Percentiles rank a stretch among this genome's conserved stretches.
These are phyloP conservation scores for Augiades crinisus DNA, from an alignment of 2,888 invertebrate species.

Conservation along the genomic window DNA sequence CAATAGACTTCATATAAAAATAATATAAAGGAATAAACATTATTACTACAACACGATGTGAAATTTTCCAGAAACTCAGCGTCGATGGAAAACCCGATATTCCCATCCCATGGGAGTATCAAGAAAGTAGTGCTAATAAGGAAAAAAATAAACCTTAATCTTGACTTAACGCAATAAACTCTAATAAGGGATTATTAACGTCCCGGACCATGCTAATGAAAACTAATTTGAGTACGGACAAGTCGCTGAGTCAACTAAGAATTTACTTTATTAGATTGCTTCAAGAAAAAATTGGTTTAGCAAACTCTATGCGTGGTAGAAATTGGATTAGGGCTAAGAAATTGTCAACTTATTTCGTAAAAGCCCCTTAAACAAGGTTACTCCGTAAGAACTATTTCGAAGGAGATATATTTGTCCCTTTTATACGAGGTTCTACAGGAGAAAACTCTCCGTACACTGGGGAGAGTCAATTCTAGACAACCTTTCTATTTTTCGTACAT, in stretches of 20 bases:
- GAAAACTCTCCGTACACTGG: neutral
- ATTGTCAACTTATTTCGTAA: slow-evolving; percentile 7
- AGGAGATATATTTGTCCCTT: neutral
- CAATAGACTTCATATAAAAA: no score
- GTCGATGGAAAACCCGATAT: no score
- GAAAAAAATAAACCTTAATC: slow-evolving; percentile 3
- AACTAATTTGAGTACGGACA: slow-evolving; percentile 17
- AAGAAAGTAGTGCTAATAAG: neutral
- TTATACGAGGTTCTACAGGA: neutral
- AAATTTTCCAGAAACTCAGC: no score
- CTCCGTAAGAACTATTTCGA: neutral
- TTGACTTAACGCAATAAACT: slow-evolving; percentile 17
- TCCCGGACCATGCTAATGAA: slow-evolving; percentile 17
- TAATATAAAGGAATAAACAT: no score
- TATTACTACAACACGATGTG: no score
- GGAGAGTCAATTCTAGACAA: neutral
- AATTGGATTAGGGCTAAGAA: slow-evolving; percentile 12
- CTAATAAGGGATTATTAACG: slow-evolving; percentile 16
- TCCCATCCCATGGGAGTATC: neutral
- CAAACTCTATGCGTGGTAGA: slow-evolving; percentile 12
- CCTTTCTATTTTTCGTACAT: neutral
- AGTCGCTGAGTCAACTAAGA: slow-evolving; percentile 17
- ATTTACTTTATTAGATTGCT: slow-evolving; percentile 20
- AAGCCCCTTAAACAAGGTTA: slow-evolving; percentile 11
- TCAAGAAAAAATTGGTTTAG: slow-evolving; percentile 13